Base-by-base conservation (phyloP, 2,113 vertebrate genomes). In the Psephotus haematonotus region DNA sequence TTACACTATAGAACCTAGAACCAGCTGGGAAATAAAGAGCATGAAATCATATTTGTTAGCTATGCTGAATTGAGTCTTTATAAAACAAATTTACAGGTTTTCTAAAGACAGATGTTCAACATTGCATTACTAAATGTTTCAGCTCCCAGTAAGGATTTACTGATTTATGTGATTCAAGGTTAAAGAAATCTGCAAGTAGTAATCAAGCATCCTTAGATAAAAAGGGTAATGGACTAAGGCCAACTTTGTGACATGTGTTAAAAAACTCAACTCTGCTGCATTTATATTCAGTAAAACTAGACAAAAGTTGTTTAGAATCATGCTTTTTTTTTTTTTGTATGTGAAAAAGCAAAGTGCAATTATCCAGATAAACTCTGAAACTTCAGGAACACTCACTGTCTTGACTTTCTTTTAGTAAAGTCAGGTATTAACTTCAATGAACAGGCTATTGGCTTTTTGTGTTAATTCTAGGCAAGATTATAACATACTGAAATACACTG, bases 71-170 rank as follows among this genome's bases (percentile, higher is more conserved):
- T 95, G 57, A 41, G 10, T 94, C 71, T 96, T 91, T 83, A 92
- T 79, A 94, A 96, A 94, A 95, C 79, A 92, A 96, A 96, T 82
- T 83, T 88, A 93, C 75, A 92, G 52, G 85, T 97, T 91, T 97
- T 88, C 86, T 90, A 35, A 83, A 95, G 88, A 97, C 78, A 97
- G 95, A 94, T 93, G 95, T 94, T 96, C 50, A 82, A 46, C 55
- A 67, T 64, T 91, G 67, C 75, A 52, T 78, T 95, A 62, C 62
- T 87, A 88, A 94, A 83, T 76, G n/a, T 31, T 95, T 96, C 57
- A 63, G 68, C 43, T 93, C 70, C 83, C 41, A 62, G 82, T 89
- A 90, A 95, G 47, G 57, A 94, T 95, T 93, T 92, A 64, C 60
- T 86, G 93, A 96, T 95, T 94, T 96, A 91, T 87, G 62, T 89